Conservation (phyloP, 2,888 invertebrate genomes). For the Caenorhabditis sulstoni region DNA sequence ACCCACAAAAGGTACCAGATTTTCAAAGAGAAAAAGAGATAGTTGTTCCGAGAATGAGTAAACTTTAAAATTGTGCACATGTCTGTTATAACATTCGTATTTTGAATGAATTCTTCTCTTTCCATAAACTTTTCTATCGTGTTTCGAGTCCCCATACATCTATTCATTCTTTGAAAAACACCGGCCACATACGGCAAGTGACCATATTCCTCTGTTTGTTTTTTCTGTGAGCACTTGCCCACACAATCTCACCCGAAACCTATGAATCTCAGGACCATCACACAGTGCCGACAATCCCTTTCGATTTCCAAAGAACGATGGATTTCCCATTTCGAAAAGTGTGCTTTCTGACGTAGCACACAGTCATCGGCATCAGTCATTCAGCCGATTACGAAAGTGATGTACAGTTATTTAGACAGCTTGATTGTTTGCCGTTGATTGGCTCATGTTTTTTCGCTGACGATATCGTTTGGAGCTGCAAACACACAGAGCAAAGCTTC, state of each 20-base stretch:
- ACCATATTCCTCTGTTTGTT: conserved; percentile 15
- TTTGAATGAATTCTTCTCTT: no score
- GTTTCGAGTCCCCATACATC: background rate
- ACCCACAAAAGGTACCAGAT: conserved; percentile 36
- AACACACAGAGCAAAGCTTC: conserved; percentile 32
- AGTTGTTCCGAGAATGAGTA: no score
- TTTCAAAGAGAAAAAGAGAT: conserved; percentile 37
- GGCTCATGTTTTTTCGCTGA: conserved; percentile 52
- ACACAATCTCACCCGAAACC: background rate
- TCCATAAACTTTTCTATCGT: no score
- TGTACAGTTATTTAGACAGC: conserved; percentile 57
- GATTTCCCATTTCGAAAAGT: conserved; percentile 8
- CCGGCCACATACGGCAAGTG: background rate
- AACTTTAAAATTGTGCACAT: background rate
- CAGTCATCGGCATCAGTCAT: conserved; percentile 27
- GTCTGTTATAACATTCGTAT: no score
- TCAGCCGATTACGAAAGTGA: conserved; percentile 53
- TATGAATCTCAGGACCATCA: conserved; percentile 9
- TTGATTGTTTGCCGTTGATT: conserved; percentile 47
- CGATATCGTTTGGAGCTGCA: conserved; percentile 33
- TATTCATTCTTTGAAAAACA: background rate
- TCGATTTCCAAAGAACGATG: conserved; percentile 12
- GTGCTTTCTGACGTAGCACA: conserved; percentile 31
- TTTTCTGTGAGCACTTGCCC: background rate
- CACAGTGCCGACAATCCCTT: conserved; percentile 2